Conservation (phyloP, 2,113 vertebrate genomes). For the Scatophagus argus region DNA sequence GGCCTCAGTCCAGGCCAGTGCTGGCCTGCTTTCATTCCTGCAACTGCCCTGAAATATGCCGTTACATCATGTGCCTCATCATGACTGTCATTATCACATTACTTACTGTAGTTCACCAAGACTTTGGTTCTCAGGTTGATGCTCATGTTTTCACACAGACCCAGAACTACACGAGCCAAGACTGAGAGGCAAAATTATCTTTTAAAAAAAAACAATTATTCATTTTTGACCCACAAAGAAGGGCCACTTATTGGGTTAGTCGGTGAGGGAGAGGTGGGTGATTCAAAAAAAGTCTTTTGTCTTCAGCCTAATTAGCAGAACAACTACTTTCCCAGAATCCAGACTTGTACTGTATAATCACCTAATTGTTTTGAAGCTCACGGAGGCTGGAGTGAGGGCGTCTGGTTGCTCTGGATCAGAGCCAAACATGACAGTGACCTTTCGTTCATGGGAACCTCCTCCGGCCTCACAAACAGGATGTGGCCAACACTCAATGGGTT, state of each 20-base stretch:
- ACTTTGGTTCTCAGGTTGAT: background rate
- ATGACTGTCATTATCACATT: constrained; percentile 61
- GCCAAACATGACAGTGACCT: constrained; percentile 73
- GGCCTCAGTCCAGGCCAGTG: constrained; percentile 35
- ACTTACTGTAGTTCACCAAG: background rate
- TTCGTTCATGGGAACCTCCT: constrained; percentile 65
- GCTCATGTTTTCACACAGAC: constrained; percentile 22
- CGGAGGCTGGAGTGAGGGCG: constrained; percentile 15
- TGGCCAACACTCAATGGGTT: constrained; percentile 44
- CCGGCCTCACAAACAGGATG: constrained; percentile 71
- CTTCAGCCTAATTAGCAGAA: constrained; percentile 20
- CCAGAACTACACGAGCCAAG: background rate
- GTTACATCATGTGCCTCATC: constrained; percentile 57
- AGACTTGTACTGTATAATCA: constrained; percentile 16
- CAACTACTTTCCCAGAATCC: background rate
- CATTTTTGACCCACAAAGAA: background rate
- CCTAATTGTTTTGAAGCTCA: constrained; percentile 30
- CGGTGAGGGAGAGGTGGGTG: background rate
- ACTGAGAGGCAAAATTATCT: background rate
- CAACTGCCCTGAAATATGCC: constrained; percentile 57
- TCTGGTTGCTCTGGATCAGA: constrained; percentile 55
- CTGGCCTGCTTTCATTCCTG: constrained; percentile 34
- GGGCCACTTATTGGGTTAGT: background rate
- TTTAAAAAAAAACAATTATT: constrained; percentile 15
- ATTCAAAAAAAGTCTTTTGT: background rate